Base-by-base conservation (phyloP, 1,140 invertebrate genomes). In the Maniola jurtina region DNA sequence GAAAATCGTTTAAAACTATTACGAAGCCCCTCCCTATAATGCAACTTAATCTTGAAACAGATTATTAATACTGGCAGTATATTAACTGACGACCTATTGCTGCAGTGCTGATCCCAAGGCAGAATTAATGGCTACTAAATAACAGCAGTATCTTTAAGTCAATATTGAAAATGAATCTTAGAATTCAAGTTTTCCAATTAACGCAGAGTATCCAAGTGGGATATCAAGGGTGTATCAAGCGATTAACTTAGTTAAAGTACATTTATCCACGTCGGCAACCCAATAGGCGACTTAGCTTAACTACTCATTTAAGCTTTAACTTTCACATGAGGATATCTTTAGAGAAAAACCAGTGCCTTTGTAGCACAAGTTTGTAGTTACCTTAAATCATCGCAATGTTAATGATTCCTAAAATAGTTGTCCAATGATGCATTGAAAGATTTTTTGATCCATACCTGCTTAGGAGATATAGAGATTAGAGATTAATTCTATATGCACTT, bases 31-130 rank as follows among this genome's bases (percentile, higher is more conserved):
- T 52, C 48, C 48, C 7, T 52, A 16, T 52, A 52, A 7, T 52
- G 48, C 48, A 52, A 52, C 48, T 52, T 52, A 52, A 52, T 52
- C 48, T 16, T 25, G 48, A 52, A 52, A 25, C 16, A 16, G 48
- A 52, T 52, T 52, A 52, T 52, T 52, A 16, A 5, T 52, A 52
- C 14, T 52, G 48, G 48, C 48, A 52, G 48, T 52, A 7, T 52
- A 52, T 52, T 52, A 52, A 13, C 48, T 52, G 16, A 13, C 15
- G 48, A 52, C 14, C 48, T 25, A 52, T 52, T 25, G 48, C 48
- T 5, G 45, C 45, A 48, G 45, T 48, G 11, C 45, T 16, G 16
- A 5, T 52, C 48, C 48, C 5, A 52, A 15, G 48, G 48, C 48
- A 52, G 48, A 16, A 25, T 52, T 52, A 48, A n/a, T 48, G 6